Evolutionary conservation across 2,797 vertebrate genomes (phyloP).

Genomic region (Morelia viridis): DNA sequence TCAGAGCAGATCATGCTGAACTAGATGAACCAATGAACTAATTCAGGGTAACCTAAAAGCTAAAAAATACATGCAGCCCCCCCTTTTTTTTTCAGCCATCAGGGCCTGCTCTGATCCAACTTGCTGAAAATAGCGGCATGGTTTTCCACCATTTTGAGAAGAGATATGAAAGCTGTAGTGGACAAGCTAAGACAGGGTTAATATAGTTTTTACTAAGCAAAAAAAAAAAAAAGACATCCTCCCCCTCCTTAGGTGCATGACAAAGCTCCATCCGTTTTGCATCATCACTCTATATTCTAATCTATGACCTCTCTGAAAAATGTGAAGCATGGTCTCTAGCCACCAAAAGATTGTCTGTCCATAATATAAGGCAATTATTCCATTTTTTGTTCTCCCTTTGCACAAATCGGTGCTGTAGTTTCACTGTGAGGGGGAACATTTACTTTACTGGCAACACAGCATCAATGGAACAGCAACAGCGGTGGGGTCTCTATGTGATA

Average conservation of each 20-base stretch:
- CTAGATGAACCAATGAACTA: neutral
- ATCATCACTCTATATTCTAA: neutral
- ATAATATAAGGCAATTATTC: neutral
- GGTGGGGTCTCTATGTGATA: neutral
- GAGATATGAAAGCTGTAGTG: neutral
- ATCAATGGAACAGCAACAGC: neutral
- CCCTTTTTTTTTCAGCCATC: neutral
- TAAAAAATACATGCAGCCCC: neutral
- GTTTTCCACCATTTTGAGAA: neutral
- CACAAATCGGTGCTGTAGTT: neutral
- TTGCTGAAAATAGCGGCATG: neutral
- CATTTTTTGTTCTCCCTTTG: neutral
- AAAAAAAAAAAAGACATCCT: neutral
- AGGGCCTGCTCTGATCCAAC: neutral
- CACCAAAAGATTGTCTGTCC: neutral
- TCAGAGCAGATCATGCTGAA: neutral
- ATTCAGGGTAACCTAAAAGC: neutral
- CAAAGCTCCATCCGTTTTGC: neutral
- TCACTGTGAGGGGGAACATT: neutral
- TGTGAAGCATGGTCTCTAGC: neutral
- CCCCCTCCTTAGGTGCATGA: neutral
- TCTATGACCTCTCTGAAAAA: neutral
- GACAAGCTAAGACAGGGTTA: neutral
- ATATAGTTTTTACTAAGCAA: neutral
- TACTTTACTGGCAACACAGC: neutral